Evolutionary conservation across 2,888 invertebrate genomes (phyloP).

Genomic region (Zeuzera pyrina): DNA sequence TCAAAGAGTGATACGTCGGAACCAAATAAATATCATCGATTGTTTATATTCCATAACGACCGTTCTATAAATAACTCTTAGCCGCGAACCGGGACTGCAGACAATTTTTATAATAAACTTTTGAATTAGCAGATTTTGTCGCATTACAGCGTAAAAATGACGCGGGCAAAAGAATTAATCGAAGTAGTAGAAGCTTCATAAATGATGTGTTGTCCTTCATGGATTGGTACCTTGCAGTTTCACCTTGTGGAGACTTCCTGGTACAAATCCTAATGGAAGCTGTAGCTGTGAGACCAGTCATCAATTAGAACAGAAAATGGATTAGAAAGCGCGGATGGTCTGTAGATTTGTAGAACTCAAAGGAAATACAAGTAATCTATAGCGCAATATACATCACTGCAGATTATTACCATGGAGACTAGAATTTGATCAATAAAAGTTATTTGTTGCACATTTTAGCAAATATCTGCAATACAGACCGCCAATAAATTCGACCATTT

Average conservation of each 20-base stretch:
- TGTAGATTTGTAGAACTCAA: conserved; percentile 2
- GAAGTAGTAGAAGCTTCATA: too few relatives aligned
- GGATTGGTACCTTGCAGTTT: too few relatives aligned
- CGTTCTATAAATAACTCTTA: conserved; percentile 50
- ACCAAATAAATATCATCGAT: conserved; percentile 38
- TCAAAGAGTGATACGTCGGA: too few relatives aligned
- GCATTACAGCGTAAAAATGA: too few relatives aligned
- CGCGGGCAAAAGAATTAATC: too few relatives aligned
- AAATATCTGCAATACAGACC: conserved; percentile 35
- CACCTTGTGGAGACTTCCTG: conserved; percentile 38
- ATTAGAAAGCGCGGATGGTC: conserved; percentile 20
- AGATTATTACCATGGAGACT: conserved; percentile 58
- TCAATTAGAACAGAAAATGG: conserved; percentile 34
- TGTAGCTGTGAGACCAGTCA: conserved; percentile 65
- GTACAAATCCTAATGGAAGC: conserved; percentile 60
- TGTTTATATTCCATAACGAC: conserved; percentile 45
- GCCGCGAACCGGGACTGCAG: conserved; percentile 39
- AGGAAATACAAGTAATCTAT: conserved; percentile 26
- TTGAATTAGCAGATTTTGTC: too few relatives aligned
- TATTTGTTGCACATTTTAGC: conserved; percentile 39
- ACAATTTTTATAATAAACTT: too few relatives aligned
- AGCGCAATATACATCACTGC: too few relatives aligned
- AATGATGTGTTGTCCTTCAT: too few relatives aligned
- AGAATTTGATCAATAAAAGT: conserved; percentile 53
- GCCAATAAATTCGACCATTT: too few relatives aligned